Evolutionary conservation across 2,888 invertebrate species (phyloP).

Genomic region (Troides aeacus): DNA sequence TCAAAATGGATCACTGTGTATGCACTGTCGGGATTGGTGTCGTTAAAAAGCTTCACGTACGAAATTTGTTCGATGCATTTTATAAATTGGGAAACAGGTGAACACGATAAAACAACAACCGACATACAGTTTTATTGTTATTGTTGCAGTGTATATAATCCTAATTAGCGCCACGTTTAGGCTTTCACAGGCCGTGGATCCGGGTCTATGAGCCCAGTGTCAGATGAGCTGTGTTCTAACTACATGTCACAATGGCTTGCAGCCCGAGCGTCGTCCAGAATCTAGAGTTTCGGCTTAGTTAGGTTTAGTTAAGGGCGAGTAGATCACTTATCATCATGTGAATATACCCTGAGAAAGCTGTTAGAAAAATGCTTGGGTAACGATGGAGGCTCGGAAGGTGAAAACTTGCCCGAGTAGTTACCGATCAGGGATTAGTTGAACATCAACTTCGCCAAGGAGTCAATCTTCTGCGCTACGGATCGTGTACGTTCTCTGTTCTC

Average conservation of each 20-base stretch:
- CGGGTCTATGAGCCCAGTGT: too few relatives aligned
- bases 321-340: too few relatives aligned
- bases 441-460: conserved; percentile 87
- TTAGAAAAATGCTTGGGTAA: conserved; percentile 57
- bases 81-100: not conserved
- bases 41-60: conserved; percentile 10
- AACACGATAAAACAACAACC: not conserved
- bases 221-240: too few relatives aligned
- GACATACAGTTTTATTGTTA: not conserved
- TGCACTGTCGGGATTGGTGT: conserved; percentile 8
- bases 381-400: conserved; percentile 65
- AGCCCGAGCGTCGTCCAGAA: too few relatives aligned
- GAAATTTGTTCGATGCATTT: conserved; percentile 1
- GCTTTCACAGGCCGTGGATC: too few relatives aligned
- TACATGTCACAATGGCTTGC: too few relatives aligned
- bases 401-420: conserved; percentile 68
- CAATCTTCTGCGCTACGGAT: conserved; percentile 85
- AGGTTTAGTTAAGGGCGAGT: too few relatives aligned
- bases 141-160: too few relatives aligned
- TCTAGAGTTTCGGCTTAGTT: too few relatives aligned
- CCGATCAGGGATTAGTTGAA: conserved; percentile 82
- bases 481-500: conserved; percentile 81
- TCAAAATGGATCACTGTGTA: conserved; percentile 13
- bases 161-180: too few relatives aligned
- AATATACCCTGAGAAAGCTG: too few relatives aligned